Base-by-base conservation (phyloP, 2,888 invertebrate species). In the Napeogenes inachia region DNA sequence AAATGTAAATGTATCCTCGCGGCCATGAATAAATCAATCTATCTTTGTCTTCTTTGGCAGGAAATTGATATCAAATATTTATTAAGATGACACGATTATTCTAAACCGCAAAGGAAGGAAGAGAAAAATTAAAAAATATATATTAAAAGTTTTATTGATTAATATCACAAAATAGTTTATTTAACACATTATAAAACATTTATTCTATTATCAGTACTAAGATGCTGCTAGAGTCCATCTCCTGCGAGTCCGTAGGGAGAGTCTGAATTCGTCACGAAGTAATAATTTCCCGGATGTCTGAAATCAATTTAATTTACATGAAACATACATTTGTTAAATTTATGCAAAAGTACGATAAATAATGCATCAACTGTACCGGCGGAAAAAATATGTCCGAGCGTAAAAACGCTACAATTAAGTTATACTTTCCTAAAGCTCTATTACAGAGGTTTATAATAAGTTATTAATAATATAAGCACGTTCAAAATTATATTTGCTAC, bases 281-380 rank as follows among this genome's bases (percentile, higher is more conserved):
- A 89, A 70, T 89, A 89, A 71, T 85, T 81, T 38, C 89, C 89
- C 13, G 80, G 80, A 54, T 71, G 64, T 38, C 75, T 75, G 68
- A 58, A 73, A 71, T 56, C 21, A 59, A 62, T 35, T 10, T 13
- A 55, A 59, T 59, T 32, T 12, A 59, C 45, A 35, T 57, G 13
- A 21, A 42, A 42, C 8, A 42, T 42, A 38, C 38, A 42, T 8
- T 42, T 42, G 6, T 12, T 12, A 42, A 42, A 10, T 3, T 42
- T 8, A 38, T 38, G 8, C 38, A 38, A 38, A 38, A 38, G 0
- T 38, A 1, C 8, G 8, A 38, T 38, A 38, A 38, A 38, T 38
- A 38, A 38, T 38, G 8, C 35, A 35, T 35, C 35, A 42, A 10
- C 8, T 42, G 5, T 42, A 10, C 6, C 8, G 8, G 12, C 6